These are phyloP conservation scores for Hypsopygia costalis DNA, from an alignment of 2,888 invertebrate genomes.

Conservation along the genomic window DNA sequence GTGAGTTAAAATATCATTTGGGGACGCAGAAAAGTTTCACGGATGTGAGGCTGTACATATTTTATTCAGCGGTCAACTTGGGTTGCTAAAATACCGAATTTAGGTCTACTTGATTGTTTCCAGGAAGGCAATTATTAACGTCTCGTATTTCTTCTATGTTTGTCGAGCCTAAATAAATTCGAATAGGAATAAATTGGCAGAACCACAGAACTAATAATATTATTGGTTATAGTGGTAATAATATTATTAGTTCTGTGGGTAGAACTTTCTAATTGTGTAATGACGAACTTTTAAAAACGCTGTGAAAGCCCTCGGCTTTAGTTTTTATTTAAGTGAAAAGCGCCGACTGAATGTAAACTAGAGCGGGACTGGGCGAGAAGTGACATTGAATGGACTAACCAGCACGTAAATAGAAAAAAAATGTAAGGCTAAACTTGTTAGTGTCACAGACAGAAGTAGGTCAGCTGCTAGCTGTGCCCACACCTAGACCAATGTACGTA, in stretches of 20 bases:
- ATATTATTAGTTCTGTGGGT: too few relatives aligned
- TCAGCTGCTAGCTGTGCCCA: neutral
- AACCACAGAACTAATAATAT: too few relatives aligned
- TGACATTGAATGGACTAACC: constrained; percentile 22
- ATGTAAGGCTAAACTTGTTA: constrained; percentile 8
- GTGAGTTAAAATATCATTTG: too few relatives aligned
- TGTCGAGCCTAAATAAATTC: neutral
- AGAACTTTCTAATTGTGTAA: neutral
- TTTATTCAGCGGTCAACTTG: constrained; percentile 5
- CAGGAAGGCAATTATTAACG: neutral
- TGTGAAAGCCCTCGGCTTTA: constrained; percentile 24
- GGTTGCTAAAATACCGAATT: constrained; percentile 1
- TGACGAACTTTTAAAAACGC: neutral
- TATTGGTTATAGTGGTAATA: too few relatives aligned
- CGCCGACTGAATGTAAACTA: constrained; percentile 31
- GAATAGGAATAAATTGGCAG: neutral
- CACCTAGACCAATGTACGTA: too few relatives aligned
- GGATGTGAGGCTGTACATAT: constrained; percentile 10
- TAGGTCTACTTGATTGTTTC: neutral
- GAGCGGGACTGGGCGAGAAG: constrained; percentile 29
- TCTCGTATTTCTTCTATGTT: neutral
- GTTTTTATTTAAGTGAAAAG: constrained; percentile 27
- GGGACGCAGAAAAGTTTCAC: neutral
- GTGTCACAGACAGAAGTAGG: constrained; percentile 2
- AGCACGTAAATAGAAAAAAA: constrained; percentile 15